Percentiles rank a stretch among this genome's conserved stretches.
These are phyloP conservation scores for Helicolenus hilgendorfi DNA, from an alignment of 2,797 vertebrate genomes.

Conservation along the genomic window DNA sequence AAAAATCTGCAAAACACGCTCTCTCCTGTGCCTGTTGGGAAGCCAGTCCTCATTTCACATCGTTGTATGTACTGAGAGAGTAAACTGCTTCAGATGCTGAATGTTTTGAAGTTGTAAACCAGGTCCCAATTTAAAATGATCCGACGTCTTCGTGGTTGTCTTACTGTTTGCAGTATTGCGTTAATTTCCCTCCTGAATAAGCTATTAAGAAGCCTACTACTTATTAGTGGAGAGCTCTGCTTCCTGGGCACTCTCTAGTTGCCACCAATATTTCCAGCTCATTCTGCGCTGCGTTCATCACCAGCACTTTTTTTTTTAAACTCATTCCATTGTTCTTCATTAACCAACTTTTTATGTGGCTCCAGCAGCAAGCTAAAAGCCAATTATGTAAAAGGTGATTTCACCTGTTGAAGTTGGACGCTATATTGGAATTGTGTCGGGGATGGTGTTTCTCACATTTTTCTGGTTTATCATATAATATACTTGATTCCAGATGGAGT, in stretches of 20 bases:
- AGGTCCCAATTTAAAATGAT: background rate
- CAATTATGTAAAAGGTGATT: background rate
- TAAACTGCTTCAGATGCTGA: background rate
- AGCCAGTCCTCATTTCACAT: background rate
- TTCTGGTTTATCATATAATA: background rate
- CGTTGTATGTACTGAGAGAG: background rate
- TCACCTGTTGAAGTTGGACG: background rate
- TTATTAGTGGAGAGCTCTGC: background rate
- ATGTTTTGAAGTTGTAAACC: background rate
- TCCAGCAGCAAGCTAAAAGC: background rate
- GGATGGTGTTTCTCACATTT: background rate
- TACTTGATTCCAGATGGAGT: background rate
- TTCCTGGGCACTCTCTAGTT: background rate
- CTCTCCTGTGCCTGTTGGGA: background rate
- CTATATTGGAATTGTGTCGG: background rate
- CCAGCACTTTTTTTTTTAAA: background rate
- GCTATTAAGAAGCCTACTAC: background rate
- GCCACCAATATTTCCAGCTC: background rate
- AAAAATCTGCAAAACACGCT: background rate
- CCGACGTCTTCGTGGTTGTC: background rate
- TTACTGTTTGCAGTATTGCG: background rate
- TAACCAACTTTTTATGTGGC: background rate
- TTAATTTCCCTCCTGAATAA: background rate
- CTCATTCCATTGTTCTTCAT: no score
- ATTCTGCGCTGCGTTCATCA: background rate